Evolutionary conservation across 1,140 invertebrate genomes (phyloP), one percentile per base, ranked within the genome.

Genomic region (Leptinotarsa defecta): DNA sequence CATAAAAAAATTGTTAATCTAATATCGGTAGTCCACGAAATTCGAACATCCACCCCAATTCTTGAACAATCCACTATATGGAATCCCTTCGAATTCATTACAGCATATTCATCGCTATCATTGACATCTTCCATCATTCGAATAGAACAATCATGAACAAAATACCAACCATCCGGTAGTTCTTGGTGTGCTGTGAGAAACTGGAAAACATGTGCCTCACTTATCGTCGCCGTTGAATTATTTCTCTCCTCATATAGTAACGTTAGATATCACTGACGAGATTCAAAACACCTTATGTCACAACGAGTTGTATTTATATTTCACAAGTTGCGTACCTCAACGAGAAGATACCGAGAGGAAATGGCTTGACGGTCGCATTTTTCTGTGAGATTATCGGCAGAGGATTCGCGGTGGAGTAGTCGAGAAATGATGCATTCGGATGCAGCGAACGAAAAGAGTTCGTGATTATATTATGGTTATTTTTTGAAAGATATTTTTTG

Each of bases 291-390:
- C 64, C 64, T 67, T 20, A 67, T 67, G 64, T 67, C 64, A 67
- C 64, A 67, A 24, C 64, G 64, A 34, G 64, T 67, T 67, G 64
- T 67, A 67, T 67, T 67, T 67, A 67, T 67, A 67, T 67, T 67
- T 34, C 13, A 67, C 64, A 67, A 20, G 64, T 20, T 24, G 20
- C 64, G 27, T 67, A 34, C 64, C 20, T 67, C 64, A 67, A 34
- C 20, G 64, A 67, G 15, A n/a, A 22, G 64, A 67, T 67, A 22
- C 64, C 20, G 27, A 34, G 64, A 67, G 64, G 19, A 67, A 67
- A 67, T 67, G 22, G 24, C 27, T 17, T 15, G 27, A 24, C 64
- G 64, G 11, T 27, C 64, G 22, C 64, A 34, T 22, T 24, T 67
- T 67, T 67, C 13, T 6, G 52, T 2, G n/a, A 57, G 52, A 57